These are phyloP conservation scores for Psettodes erumei DNA, from an alignment of 2,113 vertebrate species.

Conservation along the genomic window DNA sequence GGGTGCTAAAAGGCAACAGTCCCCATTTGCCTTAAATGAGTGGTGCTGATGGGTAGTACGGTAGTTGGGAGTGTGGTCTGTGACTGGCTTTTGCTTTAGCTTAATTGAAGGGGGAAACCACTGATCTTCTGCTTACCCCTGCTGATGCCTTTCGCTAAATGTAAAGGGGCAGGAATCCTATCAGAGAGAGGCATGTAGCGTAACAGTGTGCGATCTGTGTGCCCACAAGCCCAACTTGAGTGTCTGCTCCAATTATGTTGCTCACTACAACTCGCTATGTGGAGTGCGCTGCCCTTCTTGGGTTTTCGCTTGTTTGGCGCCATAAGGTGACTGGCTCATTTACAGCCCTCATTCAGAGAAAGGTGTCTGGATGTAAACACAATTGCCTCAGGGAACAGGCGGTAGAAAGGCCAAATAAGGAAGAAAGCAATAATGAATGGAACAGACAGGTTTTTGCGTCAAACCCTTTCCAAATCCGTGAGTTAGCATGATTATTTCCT, in stretches of 20 bases:
- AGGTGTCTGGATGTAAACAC: slow-evolving; percentile 33
- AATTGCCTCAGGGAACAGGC: background rate
- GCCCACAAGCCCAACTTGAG: slow-evolving; percentile 46
- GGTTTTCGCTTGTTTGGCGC: slow-evolving; percentile 29
- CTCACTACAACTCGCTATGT: slow-evolving; percentile 38
- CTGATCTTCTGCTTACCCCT: slow-evolving; percentile 51
- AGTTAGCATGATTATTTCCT: slow-evolving; percentile 36
- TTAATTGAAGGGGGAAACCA: slow-evolving; percentile 59
- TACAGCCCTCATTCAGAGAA: slow-evolving; percentile 45
- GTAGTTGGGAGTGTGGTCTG: slow-evolving; percentile 29
- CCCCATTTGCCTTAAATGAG: slow-evolving; percentile 27
- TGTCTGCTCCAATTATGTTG: slow-evolving; percentile 60
- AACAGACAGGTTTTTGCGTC: too few species aligned
- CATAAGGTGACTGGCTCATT: slow-evolving; percentile 45
- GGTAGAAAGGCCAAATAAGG: background rate
- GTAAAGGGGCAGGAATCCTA: slow-evolving; percentile 64
- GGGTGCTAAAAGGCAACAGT: slow-evolving; percentile 33
- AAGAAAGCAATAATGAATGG: background rate
- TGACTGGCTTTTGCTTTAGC: slow-evolving; percentile 26
- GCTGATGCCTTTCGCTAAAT: slow-evolving; percentile 49
- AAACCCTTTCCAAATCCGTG: slow-evolving; percentile 3
- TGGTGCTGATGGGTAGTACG: slow-evolving; percentile 32
- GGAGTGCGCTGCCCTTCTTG: slow-evolving; percentile 21
- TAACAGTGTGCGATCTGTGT: slow-evolving; percentile 61
- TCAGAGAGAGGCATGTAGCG: slow-evolving; percentile 54